Evolutionary conservation across 2,113 vertebrate genomes (phyloP).

Genomic region (Eonycteris spelaea): DNA sequence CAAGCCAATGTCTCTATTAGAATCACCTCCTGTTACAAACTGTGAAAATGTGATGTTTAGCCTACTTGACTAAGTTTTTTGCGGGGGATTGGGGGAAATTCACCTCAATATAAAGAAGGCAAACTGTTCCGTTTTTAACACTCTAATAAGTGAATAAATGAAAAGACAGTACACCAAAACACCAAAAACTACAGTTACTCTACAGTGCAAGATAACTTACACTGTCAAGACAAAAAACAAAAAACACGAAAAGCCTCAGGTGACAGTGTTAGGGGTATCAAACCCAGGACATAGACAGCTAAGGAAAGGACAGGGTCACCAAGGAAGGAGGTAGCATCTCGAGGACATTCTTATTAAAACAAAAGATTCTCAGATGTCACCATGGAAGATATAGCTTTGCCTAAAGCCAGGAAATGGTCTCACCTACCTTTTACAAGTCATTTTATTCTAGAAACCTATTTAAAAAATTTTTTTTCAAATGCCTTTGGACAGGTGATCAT

Average conservation of each 20-base stretch:
- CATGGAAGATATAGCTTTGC: background rate
- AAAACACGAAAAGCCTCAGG: background rate
- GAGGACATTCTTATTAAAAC: background rate
- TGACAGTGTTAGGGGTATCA: background rate
- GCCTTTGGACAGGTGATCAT: background rate
- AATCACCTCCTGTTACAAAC: background rate
- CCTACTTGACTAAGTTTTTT: background rate
- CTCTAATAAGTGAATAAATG: background rate
- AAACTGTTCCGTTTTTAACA: background rate
- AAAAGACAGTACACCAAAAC: constrained; percentile 25
- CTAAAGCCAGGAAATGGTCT: background rate
- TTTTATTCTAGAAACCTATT: background rate
- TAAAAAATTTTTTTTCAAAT: background rate
- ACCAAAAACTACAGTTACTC: background rate
- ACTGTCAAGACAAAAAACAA: background rate
- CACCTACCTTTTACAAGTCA: background rate
- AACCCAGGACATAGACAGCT: background rate
- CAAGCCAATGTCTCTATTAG: background rate
- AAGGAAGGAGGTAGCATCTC: no score
- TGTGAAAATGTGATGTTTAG: background rate
- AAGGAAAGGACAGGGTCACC: background rate
- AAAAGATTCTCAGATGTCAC: background rate
- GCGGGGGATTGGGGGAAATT: background rate
- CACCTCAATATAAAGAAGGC: background rate
- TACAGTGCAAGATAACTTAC: background rate